These are phyloP conservation scores for Microplitis deprimator DNA, from an alignment of 2,888 invertebrate species.

Conservation along the genomic window DNA sequence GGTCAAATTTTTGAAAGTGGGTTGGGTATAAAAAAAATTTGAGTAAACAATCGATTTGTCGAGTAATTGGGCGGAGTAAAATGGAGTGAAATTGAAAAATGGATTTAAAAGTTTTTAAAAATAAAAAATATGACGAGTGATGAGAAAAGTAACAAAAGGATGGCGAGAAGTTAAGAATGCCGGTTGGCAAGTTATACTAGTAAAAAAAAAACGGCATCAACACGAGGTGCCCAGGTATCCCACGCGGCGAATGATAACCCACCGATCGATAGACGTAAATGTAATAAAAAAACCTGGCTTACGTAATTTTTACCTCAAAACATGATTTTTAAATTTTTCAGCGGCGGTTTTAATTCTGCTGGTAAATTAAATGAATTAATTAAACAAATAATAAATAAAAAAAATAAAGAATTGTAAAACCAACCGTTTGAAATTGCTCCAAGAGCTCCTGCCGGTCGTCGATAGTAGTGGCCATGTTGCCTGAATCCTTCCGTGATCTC, in stretches of 20 bases:
- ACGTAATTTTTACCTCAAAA: not conserved
- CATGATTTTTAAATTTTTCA: too few species aligned
- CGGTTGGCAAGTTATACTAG: constrained; percentile 1
- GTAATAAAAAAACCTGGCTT: not conserved
- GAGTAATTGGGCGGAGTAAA: not conserved
- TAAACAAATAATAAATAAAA: not conserved
- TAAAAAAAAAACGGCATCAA: not conserved
- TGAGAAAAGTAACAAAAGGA: constrained; percentile 3
- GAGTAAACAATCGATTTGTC: not conserved
- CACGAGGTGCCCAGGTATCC: constrained; percentile 4
- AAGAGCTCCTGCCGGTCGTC: constrained; percentile 70
- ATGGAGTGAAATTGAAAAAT: not conserved
- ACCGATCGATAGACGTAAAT: not conserved
- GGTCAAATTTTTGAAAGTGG: too few species aligned
- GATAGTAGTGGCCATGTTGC: constrained; percentile 69
- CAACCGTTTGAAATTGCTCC: constrained; percentile 67
- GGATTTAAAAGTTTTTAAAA: not conserved
- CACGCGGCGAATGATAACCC: not conserved
- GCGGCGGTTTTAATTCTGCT: too few species aligned
- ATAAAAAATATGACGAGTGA: not conserved
- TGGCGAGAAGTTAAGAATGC: constrained; percentile 11
- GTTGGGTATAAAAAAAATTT: not conserved
- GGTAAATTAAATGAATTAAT: not conserved
- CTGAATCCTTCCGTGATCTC: constrained; percentile 58
- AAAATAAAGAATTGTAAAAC: constrained; percentile 43